A percentile compares a stretch with the other conserved stretches of the same genome.
Conservation (phyloP, 2,797 vertebrate species). For the Ctenosaura bakeri region DNA sequence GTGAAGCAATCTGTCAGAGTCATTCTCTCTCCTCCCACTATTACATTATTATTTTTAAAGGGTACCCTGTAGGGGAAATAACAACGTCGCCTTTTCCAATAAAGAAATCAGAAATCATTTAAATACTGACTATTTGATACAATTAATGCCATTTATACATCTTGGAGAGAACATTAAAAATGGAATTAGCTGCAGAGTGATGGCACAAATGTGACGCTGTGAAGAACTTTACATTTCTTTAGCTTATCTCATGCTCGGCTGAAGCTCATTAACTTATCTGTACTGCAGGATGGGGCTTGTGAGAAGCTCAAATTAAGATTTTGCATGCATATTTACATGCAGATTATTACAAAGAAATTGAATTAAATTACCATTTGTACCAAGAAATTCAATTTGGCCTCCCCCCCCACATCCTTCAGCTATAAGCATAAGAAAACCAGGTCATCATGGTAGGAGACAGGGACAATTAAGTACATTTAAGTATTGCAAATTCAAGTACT, state of each 20-base stretch:
- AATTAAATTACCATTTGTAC: constrained; percentile 56
- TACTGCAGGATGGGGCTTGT: constrained; percentile 58
- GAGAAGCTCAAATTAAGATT: constrained; percentile 67
- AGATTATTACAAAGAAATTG: constrained; percentile 59
- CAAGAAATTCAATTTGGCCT: constrained; percentile 58
- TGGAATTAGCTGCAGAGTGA: constrained; percentile 61
- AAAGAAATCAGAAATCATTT: constrained; percentile 56
- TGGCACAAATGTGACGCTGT: constrained; percentile 51
- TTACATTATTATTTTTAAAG: constrained; percentile 27
- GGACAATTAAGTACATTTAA: background rate
- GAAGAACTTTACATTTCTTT: constrained; percentile 58
- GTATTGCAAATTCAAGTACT: background rate
- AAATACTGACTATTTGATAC: constrained; percentile 58
- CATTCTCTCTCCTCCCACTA: constrained; percentile 32
- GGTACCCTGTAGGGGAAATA: constrained; percentile 45
- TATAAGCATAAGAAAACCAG: constrained; percentile 37
- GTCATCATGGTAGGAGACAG: background rate
- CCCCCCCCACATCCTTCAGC: constrained; percentile 21
- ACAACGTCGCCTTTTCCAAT: constrained; percentile 49
- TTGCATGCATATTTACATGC: constrained; percentile 54
- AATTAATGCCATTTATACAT: constrained; percentile 54
- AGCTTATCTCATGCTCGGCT: constrained; percentile 57
- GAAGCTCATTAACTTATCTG: constrained; percentile 68
- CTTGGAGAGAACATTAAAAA: constrained; percentile 67
- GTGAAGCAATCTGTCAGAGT: constrained; percentile 31